Conservation (phyloP, 2,888 invertebrate species). For the Lasioglossum pauxillum region DNA sequence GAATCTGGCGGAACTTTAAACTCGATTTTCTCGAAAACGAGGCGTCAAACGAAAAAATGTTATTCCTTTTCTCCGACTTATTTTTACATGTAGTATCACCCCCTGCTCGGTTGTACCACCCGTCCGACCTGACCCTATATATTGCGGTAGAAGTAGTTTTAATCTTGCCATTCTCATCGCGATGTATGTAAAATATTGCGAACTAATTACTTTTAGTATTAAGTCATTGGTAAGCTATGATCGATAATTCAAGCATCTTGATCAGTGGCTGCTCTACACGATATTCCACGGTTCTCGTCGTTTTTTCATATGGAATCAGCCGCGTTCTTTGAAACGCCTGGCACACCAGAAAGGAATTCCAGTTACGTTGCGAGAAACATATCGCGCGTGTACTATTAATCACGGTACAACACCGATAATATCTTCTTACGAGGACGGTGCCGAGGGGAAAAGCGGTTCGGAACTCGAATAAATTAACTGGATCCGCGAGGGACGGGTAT, state of each 20-base stretch:
- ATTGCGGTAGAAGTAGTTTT: too few relatives aligned
- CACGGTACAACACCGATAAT: conserved; percentile 31
- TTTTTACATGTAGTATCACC: too few relatives aligned
- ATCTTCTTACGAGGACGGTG: conserved; percentile 13
- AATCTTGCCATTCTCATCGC: not conserved
- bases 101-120: too few relatives aligned
- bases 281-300: not conserved
- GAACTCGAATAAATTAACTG: conserved; percentile 40
- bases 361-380: not conserved
- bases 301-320: not conserved
- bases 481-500: conserved; percentile 15
- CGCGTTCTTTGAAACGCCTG: not conserved
- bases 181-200: not conserved
- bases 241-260: not conserved
- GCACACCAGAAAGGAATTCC: conserved; percentile 14
- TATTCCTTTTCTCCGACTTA: too few relatives aligned
- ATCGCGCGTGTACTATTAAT: conserved; percentile 36
- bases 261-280: not conserved
- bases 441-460: conserved; percentile 12
- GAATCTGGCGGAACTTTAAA: too few relatives aligned
- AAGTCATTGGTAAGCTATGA: not conserved
- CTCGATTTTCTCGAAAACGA: too few relatives aligned
- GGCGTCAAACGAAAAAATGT: too few relatives aligned
- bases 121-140: too few relatives aligned
- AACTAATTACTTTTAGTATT: not conserved